Base-by-base conservation (phyloP, 2,113 vertebrate genomes). In the Tachycineta bicolor region DNA sequence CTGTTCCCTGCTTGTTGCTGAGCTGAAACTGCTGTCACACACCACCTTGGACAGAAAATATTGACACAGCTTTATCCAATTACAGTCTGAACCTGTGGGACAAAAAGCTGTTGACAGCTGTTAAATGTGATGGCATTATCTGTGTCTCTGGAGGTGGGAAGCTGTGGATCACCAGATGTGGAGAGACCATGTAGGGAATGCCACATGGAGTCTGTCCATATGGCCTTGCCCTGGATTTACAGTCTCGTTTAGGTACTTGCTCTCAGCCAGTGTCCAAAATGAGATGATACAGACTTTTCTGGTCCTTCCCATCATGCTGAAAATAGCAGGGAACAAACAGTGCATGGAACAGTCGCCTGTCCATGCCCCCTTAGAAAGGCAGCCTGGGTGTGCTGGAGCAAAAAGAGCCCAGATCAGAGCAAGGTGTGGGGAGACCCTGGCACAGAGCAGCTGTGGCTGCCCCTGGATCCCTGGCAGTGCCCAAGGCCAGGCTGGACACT, bases 51-150 rank as follows among this genome's bases (percentile, higher is more conserved):
- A 78, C 87, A 83, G 73, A 67, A 89, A 91, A 64, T 56, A 74
- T 9, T 68, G 90, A 89, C 87, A 91, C 74, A 93, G 64, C 73
- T 96, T 91, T 37, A 87, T 93, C 84, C 74, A 87, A 47, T 87
- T 78, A 47, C 3, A 10, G 33, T 37, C 79, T 39, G 81, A 93
- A 89, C 52, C 92, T 34, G 23, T 22, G 90, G 87, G 81, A 91
- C 56, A 74, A 43, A 75, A 93, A 55, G 43, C 77, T 93, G 87
- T 68, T n/a, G 3, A 12, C 14, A 15, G 87, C 56, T 93, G 80
- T 93, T 91, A 75, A 81, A 78, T 87, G 65, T 93, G 92, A 95
- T 89, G 84, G 92, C 69, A 87, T 94, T 89, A 87, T 87, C 84
- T 52, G 52, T 20, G 52, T 78, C 92, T 82, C 90, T 44, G 60